Conservation (phyloP, 2,797 vertebrate species). For the Poeciliopsis gracilis region DNA sequence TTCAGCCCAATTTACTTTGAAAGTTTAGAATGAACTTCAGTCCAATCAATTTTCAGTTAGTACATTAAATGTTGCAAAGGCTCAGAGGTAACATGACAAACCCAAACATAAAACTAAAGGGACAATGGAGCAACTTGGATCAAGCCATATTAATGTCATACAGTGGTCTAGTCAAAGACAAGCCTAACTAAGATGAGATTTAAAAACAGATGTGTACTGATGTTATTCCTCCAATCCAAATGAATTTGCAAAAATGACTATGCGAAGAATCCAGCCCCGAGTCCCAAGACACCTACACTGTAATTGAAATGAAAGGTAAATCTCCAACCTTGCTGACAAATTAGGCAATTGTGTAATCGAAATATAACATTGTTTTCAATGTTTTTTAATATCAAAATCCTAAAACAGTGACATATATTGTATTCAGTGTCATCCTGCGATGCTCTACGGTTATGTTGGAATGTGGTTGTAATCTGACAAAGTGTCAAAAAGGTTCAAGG, state of each 20-base stretch:
- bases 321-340: background rate
- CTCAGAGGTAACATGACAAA: background rate
- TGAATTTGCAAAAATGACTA: background rate
- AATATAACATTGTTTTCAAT: background rate
- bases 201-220: background rate
- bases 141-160: background rate
- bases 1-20: background rate
- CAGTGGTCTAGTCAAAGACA: background rate
- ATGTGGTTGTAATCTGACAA: background rate
- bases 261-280: background rate
- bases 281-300: background rate
- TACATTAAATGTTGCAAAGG: background rate
- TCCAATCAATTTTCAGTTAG: background rate
- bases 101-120: background rate
- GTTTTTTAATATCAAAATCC: background rate
- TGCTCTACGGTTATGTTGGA: background rate
- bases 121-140: background rate
- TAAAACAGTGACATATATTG: background rate
- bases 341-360: background rate
- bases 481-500: background rate
- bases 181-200: background rate
- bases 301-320: background rate
- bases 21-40: background rate
- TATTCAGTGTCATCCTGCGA: background rate
- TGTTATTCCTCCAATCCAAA: background rate